These are phyloP conservation scores for Carapus acus DNA, from an alignment of 2,797 vertebrate species.

Conservation along the genomic window DNA sequence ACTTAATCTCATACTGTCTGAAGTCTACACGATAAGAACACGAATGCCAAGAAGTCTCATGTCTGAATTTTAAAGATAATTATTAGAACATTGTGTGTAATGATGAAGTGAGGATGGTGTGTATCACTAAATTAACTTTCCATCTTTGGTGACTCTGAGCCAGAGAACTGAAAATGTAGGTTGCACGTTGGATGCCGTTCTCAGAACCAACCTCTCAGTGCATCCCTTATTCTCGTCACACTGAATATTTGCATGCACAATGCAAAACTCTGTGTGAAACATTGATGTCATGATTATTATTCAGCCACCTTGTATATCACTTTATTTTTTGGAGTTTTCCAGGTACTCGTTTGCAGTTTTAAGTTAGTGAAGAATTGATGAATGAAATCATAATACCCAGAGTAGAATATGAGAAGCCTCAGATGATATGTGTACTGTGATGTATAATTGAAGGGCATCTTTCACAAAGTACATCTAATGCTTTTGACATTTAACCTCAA, in stretches of 20 bases:
- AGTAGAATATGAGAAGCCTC: background rate
- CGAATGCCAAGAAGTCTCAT: slow-evolving; percentile 57
- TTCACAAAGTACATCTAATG: background rate
- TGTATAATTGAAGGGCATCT: background rate
- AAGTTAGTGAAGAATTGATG: slow-evolving; percentile 13
- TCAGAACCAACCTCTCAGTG: too few species aligned
- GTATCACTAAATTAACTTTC: too few species aligned
- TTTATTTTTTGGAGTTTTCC: too few species aligned
- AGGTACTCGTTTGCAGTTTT: slow-evolving; percentile 35
- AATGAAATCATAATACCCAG: background rate
- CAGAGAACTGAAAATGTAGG: too few species aligned
- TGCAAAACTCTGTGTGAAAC: slow-evolving; percentile 30
- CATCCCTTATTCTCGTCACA: too few species aligned
- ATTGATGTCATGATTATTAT: slow-evolving; percentile 17
- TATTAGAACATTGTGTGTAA: too few species aligned
- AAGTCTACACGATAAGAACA: slow-evolving; percentile 40
- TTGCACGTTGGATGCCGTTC: too few species aligned
- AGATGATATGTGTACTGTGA: background rate
- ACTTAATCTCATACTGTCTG: slow-evolving; percentile 27
- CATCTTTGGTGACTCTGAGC: too few species aligned
- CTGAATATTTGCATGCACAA: too few species aligned
- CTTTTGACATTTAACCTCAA: background rate
- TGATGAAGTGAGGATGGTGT: too few species aligned
- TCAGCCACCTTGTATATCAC: slow-evolving; percentile 28
- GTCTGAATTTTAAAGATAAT: too few species aligned